phyloP scores from a whole-genome alignment of 2,888 invertebrate species.

The Achlya flavicornis region DNA sequence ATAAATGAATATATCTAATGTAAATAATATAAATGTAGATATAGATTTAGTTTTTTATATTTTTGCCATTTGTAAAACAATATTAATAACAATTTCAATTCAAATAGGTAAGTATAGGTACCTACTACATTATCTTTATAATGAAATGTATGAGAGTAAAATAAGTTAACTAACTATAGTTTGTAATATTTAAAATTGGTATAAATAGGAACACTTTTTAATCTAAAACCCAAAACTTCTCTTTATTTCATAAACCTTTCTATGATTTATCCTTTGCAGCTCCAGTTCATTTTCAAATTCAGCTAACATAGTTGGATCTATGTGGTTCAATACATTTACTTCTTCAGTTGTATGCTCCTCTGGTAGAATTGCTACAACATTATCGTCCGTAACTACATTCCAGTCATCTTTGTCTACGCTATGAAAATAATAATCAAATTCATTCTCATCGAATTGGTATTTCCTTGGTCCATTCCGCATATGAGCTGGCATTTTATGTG shows the following conservation, averaged over 20 bases:
- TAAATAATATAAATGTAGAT: no score
- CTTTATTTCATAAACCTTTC: constrained; percentile 39
- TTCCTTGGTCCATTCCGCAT: constrained; percentile 82
- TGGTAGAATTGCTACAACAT: constrained; percentile 44
- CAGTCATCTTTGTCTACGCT: constrained; percentile 33
- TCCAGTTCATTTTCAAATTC: constrained; percentile 59
- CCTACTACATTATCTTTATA: no score
- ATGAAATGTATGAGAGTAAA: no score
- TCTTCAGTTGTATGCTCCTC: constrained; percentile 44
- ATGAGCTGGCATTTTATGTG: constrained; percentile 85
- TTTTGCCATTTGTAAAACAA: no score
- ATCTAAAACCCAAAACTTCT: not conserved
- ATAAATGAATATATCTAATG: no score
- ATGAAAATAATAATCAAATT: constrained; percentile 46
- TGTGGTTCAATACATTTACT: constrained; percentile 33
- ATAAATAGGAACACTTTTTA: not conserved
- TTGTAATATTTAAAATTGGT: no score
- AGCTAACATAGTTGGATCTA: constrained; percentile 51
- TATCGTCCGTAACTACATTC: constrained; percentile 39
- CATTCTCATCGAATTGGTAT: constrained; percentile 80
- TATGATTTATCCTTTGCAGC: constrained; percentile 65
- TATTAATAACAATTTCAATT: no score
- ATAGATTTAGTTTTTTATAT: no score
- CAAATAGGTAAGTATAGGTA: no score
- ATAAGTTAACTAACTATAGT: no score